These are phyloP conservation scores for Kryphioiulus occultus DNA, from an alignment of 2,888 invertebrate species.

Conservation along the genomic window DNA sequence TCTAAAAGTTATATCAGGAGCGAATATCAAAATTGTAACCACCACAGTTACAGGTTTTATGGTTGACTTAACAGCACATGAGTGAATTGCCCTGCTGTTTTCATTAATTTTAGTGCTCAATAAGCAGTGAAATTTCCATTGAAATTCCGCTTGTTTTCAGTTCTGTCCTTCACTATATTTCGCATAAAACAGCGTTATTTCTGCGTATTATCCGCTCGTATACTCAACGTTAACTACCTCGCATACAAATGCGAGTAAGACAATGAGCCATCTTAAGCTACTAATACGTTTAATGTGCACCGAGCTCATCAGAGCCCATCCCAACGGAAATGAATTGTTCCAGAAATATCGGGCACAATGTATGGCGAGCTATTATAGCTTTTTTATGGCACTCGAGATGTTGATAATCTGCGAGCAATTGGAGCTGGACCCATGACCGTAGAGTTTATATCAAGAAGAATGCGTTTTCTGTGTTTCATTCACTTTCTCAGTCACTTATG, in stretches of 20 bases:
- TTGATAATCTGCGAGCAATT: slow-evolving; percentile 2
- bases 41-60: too few species aligned
- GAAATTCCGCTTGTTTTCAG: too few species aligned
- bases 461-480: slow-evolving; percentile 16
- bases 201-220: too few species aligned
- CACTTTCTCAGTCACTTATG: slow-evolving; percentile 23
- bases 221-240: not conserved
- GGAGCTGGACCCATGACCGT: slow-evolving; percentile 16
- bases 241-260: not conserved
- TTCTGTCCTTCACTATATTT: too few species aligned
- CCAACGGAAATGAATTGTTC: not conserved
- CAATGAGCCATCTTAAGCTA: not conserved
- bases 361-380: not conserved
- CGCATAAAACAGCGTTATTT: too few species aligned
- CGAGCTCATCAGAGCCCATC: not conserved
- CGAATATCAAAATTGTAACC: too few species aligned
- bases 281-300: not conserved
- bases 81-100: too few species aligned
- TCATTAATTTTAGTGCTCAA: too few species aligned
- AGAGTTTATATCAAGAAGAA: not conserved
- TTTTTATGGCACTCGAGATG: not conserved
- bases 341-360: not conserved
- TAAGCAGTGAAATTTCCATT: too few species aligned
- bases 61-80: too few species aligned
- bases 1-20: too few species aligned